Evolutionary conservation across 2,113 vertebrate genomes (phyloP).

Genomic region (Anarrhichthys ocellatus): DNA sequence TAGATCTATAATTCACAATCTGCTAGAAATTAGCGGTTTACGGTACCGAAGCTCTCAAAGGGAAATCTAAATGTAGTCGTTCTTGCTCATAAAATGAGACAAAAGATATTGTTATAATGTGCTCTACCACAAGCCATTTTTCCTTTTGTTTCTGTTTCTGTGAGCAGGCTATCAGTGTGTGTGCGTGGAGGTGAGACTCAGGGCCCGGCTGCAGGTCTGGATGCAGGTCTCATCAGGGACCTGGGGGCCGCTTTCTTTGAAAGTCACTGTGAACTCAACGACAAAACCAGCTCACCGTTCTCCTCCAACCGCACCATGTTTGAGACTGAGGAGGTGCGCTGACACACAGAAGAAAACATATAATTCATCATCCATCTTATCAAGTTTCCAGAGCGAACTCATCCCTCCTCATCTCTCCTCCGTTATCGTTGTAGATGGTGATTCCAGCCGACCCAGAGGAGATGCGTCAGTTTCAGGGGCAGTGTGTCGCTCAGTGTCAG

Average conservation of each 20-base stretch:
- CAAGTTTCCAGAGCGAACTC: not conserved
- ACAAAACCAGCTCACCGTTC: constrained; percentile 90
- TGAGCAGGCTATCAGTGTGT: constrained; percentile 78
- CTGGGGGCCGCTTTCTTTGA: constrained; percentile 85
- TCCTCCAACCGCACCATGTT: constrained; percentile 95
- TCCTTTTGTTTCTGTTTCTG: not conserved
- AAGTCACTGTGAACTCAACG: constrained; percentile 89
- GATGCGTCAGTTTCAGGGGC: constrained; percentile 90
- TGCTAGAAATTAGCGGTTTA: not conserved
- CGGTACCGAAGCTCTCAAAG: not conserved
- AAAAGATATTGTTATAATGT: not conserved
- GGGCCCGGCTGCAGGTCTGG: constrained; percentile 71
- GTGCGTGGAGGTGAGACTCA: constrained; percentile 80
- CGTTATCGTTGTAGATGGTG: constrained; percentile 86
- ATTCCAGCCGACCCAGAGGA: constrained; percentile 92
- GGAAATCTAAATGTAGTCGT: not conserved
- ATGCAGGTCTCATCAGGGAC: constrained; percentile 81
- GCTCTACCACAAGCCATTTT: not conserved
- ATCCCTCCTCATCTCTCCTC: not conserved
- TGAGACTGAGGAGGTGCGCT: constrained; percentile 90
- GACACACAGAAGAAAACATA: not conserved
- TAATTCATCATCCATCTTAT: not conserved
- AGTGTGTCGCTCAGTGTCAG: constrained; percentile 86
- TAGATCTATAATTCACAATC: not conserved
- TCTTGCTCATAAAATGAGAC: not conserved